Base-by-base conservation (phyloP, 2,113 vertebrate species). In the Colossoma macropomum region DNA sequence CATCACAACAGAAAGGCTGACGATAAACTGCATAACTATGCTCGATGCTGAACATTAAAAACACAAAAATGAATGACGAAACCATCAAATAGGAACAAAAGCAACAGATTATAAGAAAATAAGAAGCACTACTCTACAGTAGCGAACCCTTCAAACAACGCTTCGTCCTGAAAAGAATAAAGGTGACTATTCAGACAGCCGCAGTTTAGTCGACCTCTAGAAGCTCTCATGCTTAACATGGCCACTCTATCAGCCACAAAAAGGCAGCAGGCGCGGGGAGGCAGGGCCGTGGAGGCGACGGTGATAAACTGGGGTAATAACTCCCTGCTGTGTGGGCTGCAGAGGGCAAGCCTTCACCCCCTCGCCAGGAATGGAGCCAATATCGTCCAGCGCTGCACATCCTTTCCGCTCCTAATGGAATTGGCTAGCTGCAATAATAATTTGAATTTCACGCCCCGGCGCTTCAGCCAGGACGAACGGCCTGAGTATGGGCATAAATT, bases 391-490 rank as follows among this genome's bases (percentile, higher is more conserved):
- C 89, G 82, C 86, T 84, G 89, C 91, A 92, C 88, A 91, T 91
- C 88, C 91, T 80, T 92, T 89, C 88, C 91, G 1, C 74, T 75
- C 81, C 88, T 94, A 93, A 93, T 93, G 92, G 91, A 94, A 92
- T 92, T 92, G 91, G 89, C 88, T 89, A 90, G 85, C 92, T 94
- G 87, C 92, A 93, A 94, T 93, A 94, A 93, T 93, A 92, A 93
- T 95, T 93, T 93, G 89, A 95, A 94, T 94, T 94, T 93, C 93
- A 93, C 89, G 80, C 91, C 86, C 91, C 68, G 84, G 86, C 91
- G 91, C 90, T 85, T 89, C 38, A n/a, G 89, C 86, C 83, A 76
- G 87, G 86, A 92, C 85, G 88, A 91, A 91, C 88, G 79, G 86
- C 86, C 72, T 80, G 86, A 91, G 91, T 90, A 86, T 70, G 87